Evolutionary conservation across 2,888 invertebrate species (phyloP), one percentile per base, ranked within the genome.

Genomic region (Dicyrtomina minuta): DNA sequence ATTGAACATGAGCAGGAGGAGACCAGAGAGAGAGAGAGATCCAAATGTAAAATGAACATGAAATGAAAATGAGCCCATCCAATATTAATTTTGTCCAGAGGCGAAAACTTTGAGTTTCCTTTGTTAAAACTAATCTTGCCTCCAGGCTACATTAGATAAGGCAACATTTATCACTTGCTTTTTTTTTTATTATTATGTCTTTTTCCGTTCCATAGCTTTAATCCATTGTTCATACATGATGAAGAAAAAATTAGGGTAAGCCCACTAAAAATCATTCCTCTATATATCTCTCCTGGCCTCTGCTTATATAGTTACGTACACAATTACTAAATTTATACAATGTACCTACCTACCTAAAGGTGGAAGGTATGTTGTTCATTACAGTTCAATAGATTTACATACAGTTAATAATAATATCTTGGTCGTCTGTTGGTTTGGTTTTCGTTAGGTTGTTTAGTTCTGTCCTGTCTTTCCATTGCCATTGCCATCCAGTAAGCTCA

Each of bases 111-210:
- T 46, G 22, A 61, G n/a, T 44, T 58, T 66, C 66, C 66, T 66
- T 66, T 66, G 66, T 66, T 65, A 65, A 62, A 66, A 24, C 58
- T 66, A 43, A 49, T 43, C 55, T 66, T 22, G 66, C 58, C 58
- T 27, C 26, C 12, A 27, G 66, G 49, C n/a, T 17, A 70, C 60
- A 67, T 62, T 71, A 62, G 65, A 62, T 65, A 64, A 71, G 68
- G 68, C 64, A 68, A 64, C 68, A 53, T 56, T 71, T 64, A 71
- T 64, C 64, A 71, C 51, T 27, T 39, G 43, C 6, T 44, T 58
- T 44, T 66, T 59, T 58, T 49, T 67, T 55, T 41, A 12, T 15
- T 22, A 33, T 58, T 26, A 33, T 58, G n/a, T 24, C 33, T 56
- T 24, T 24, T 24, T 26, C 56, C 17, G 22, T 53, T 53, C 13